phyloP scores from a whole-genome alignment of 37 sponge, comb jelly and placozoan genomes.

The Ephydatia muelleri region DNA sequence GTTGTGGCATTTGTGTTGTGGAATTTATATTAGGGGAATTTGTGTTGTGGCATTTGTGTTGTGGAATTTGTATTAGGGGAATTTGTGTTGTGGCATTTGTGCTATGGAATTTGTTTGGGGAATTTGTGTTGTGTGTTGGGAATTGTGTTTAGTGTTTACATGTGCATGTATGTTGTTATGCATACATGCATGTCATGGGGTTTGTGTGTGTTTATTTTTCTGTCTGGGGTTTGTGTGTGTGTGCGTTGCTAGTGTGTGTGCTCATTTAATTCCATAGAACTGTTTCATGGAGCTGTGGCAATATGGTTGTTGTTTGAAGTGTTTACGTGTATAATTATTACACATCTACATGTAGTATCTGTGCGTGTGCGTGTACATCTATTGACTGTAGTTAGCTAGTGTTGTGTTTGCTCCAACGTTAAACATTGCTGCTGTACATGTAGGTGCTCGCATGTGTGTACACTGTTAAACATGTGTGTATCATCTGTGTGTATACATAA shows the following conservation, averaged over 20 bases:
- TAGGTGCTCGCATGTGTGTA: too few relatives aligned
- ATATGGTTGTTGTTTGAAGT: too few relatives aligned
- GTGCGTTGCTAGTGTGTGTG: neutral
- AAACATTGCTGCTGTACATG: too few relatives aligned
- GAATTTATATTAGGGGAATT: too few relatives aligned
- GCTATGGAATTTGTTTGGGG: neutral
- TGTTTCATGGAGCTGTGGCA: too few relatives aligned
- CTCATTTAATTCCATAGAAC: too few relatives aligned
- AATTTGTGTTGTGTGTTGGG: too few relatives aligned
- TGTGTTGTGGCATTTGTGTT: slow-evolving; percentile 1
- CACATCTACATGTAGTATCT: neutral
- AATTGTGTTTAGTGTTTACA: neutral
- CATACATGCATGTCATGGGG: neutral
- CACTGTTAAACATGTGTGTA: too few relatives aligned
- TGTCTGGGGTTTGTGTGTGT: slow-evolving; percentile 2
- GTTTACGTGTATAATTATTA: too few relatives aligned
- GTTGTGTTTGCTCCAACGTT: too few relatives aligned
- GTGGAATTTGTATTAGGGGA: neutral
- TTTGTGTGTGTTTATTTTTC: slow-evolving; percentile 12
- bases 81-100: slow-evolving; percentile 61
- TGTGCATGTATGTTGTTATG: neutral
- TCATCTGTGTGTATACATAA: neutral
- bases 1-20: neutral
- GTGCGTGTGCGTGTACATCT: neutral
- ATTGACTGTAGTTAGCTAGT: too few relatives aligned